Evolutionary conservation across 2,797 vertebrate species (phyloP).

Genomic region (Geotria australis): DNA sequence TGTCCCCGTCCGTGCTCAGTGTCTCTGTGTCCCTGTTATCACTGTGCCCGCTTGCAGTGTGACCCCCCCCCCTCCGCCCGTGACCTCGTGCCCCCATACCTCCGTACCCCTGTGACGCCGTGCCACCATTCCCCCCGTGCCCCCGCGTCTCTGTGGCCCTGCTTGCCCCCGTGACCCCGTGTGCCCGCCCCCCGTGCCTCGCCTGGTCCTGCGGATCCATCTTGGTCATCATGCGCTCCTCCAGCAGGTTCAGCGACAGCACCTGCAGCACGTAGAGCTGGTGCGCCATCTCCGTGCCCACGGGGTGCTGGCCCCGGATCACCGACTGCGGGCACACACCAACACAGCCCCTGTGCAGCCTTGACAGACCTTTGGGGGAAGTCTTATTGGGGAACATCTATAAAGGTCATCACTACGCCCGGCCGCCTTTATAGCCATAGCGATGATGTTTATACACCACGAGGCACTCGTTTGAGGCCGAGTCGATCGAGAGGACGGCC

Average conservation of each 20-base stretch:
- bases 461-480: too few species aligned
- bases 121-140: conserved; percentile 22
- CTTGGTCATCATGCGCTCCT: conserved; percentile 97
- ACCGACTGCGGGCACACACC: conserved; percentile 17
- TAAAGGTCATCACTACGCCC: too few species aligned
- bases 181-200: conserved; percentile 25
- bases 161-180: conserved; percentile 73
- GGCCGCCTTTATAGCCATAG: too few species aligned
- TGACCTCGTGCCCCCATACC: conserved; percentile 73
- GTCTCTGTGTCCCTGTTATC: too few species aligned
- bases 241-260: conserved; percentile 68
- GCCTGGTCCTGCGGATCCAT: conserved; percentile 97
- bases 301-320: conserved; percentile 45
- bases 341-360: too few species aligned
- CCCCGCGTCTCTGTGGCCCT: conserved; percentile 73
- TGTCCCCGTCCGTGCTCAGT: too few species aligned
- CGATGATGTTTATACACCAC: too few species aligned
- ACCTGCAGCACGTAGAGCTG: conserved; percentile 94
- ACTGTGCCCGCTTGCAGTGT: too few species aligned
- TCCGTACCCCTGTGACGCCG: conserved; percentile 35
- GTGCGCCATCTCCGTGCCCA: conserved; percentile 92
- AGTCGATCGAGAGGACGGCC: too few species aligned
- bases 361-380: too few species aligned
- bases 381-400: too few species aligned
- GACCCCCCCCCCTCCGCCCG: too few species aligned